These are phyloP conservation scores for Patella vulgata DNA, from an alignment of 1,140 invertebrate genomes.

Conservation along the genomic window DNA sequence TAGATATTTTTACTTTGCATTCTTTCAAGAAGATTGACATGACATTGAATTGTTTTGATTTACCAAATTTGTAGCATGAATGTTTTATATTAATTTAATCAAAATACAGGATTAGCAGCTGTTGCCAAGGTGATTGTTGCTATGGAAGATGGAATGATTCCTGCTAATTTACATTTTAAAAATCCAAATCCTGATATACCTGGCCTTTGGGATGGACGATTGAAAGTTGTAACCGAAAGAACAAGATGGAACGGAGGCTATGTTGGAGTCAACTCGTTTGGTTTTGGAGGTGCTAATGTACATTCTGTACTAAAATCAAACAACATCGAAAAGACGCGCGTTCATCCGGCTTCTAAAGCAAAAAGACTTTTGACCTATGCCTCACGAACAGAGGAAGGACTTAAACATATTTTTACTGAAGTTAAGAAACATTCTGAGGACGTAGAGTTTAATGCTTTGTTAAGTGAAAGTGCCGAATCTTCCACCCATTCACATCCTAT, in stretches of 20 bases:
- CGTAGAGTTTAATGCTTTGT: constrained; percentile 80
- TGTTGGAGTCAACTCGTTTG: constrained; percentile 93
- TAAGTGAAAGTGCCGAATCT: constrained; percentile 78
- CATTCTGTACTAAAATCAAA: constrained; percentile 80
- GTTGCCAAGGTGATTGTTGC: constrained; percentile 89
- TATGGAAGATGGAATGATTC: constrained; percentile 88
- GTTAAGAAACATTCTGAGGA: constrained; percentile 69
- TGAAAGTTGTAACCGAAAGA: constrained; percentile 86
- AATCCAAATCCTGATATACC: constrained; percentile 89
- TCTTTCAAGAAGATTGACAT: no score
- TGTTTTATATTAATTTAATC: no score
- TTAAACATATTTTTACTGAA: constrained; percentile 76
- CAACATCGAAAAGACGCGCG: constrained; percentile 14
- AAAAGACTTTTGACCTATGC: constrained; percentile 81
- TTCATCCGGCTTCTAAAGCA: constrained; percentile 25
- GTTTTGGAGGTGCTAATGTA: constrained; percentile 97
- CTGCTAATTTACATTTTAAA: constrained; percentile 89
- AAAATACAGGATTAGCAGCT: constrained; percentile 78
- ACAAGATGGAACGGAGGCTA: constrained; percentile 85
- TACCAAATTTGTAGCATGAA: no score
- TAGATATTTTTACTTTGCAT: no score
- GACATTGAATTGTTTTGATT: no score
- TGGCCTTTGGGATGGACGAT: constrained; percentile 83
- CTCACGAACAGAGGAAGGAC: constrained; percentile 85
- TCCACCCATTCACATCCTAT: constrained; percentile 78